phyloP scores from a whole-genome alignment of 2,797 vertebrate species.

The Melanogrammus aeglefinus region DNA sequence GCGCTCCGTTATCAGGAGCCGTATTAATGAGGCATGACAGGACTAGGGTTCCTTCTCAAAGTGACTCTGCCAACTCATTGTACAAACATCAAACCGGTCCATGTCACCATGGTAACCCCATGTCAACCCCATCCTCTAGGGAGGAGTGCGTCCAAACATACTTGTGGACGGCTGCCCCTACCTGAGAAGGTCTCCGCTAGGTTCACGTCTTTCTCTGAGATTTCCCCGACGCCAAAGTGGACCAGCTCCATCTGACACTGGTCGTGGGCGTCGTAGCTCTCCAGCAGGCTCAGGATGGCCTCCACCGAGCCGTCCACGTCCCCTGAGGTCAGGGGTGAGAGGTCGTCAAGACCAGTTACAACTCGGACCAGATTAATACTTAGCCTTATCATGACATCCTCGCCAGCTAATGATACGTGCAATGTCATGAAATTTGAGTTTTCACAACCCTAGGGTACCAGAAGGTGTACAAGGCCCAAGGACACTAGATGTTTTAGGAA shows the following conservation, averaged over 20 bases:
- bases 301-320: constrained; percentile 94
- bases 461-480: too few relatives aligned
- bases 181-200: constrained; percentile 86
- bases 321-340: constrained; percentile 63
- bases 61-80: too few relatives aligned
- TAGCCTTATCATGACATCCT: not conserved
- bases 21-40: too few relatives aligned
- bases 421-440: not conserved
- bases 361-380: not conserved
- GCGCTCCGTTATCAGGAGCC: not conserved
- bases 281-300: constrained; percentile 83
- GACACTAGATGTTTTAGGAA: too few relatives aligned
- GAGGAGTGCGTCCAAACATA: not conserved
- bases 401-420: not conserved
- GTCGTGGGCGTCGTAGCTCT: constrained; percentile 81
- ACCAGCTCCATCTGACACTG: constrained; percentile 85
- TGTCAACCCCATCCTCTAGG: too few relatives aligned
- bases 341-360: not conserved
- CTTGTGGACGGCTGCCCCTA: constrained; percentile 34
- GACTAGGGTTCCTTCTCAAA: too few relatives aligned
- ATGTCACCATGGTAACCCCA: too few relatives aligned
- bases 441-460: too few relatives aligned
- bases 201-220: constrained; percentile 86
- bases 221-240: constrained; percentile 88
- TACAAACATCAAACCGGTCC: too few relatives aligned